Base-by-base conservation (phyloP, 2,113 vertebrate genomes). In the Struthio camelus region DNA sequence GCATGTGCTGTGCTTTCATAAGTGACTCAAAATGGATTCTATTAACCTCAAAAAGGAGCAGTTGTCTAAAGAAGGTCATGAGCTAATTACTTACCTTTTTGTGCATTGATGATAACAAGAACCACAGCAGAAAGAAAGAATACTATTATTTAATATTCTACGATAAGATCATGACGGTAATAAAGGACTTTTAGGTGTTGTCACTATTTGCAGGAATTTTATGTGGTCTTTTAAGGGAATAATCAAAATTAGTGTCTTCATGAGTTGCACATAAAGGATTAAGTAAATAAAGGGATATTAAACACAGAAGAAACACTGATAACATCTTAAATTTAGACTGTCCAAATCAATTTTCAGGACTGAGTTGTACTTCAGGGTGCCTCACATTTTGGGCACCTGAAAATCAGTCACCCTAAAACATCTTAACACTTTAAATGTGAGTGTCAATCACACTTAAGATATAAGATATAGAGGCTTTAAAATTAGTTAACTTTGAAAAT, bases 201-300 rank as follows among this genome's bases (percentile, higher is more conserved):
- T 50, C 54, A 2, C 0, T 56, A 66, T 51, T 40, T 67, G 23
- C 20, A 76, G 6, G 12, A 92, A 78, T 93, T 67, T 67, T 59
- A 59, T 34, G 7, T 4, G 64, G 19, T 54, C 27, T 75, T 87
- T 72, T 82, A 59, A 81, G 10, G 14, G 32, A 94, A 46, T 93
- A 5, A 59, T 30, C 38, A 70, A 15, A 36, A 42, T 11, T 20
- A 46, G 0, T 0, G 0, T 65, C 3, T 61, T 71, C 7, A 51
- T 77, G 22, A 73, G 23, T 78, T 72, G 44, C 7, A 40, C 5
- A 40, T 25, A 65, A 56, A 46, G 56, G 0, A 65, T 66, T 65
- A 70, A 53, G 10, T 46, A 80, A 65, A 1, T 1, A 6, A 78
- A 38, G 9, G 54, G 32, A 27, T 34, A 36, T 7, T 44, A 67